Conservation (phyloP, 2,113 vertebrate genomes). For the Pycnonotus jocosus region DNA sequence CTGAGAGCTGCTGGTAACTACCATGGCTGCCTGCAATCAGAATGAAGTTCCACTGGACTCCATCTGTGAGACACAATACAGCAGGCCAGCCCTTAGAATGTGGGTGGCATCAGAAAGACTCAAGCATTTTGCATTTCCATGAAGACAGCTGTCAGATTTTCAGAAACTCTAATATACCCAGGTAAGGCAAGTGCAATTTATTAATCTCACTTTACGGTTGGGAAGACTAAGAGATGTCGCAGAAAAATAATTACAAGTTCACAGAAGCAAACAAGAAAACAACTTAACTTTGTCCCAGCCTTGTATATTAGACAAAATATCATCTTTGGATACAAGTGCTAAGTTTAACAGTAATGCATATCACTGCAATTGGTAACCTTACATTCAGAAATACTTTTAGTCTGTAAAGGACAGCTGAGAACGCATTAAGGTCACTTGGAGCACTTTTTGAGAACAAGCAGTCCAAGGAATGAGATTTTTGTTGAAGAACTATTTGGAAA, state of each 20-base stretch:
- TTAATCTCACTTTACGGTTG: neutral
- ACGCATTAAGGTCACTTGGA: neutral
- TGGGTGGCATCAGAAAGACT: neutral
- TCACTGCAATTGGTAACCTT: neutral
- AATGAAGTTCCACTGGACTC: neutral
- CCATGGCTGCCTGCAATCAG: neutral
- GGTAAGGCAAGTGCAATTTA: neutral
- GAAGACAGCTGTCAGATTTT: neutral
- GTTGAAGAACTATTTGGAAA: conserved; percentile 19
- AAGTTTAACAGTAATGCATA: neutral
- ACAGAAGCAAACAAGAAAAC: neutral
- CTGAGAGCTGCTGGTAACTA: neutral
- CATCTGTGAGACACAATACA: neutral
- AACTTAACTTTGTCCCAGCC: neutral
- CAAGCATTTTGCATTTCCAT: neutral
- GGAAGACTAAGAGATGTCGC: neutral
- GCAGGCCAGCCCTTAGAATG: neutral
- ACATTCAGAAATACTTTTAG: neutral
- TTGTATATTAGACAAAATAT: neutral
- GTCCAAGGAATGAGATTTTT: conserved; percentile 8
- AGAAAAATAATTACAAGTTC: neutral
- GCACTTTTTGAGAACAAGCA: conserved; percentile 9
- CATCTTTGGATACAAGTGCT: neutral
- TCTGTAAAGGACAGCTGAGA: neutral
- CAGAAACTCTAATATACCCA: neutral